A percentile compares a stretch with the other conserved stretches of the same genome.
These are phyloP conservation scores for Sycophila sp. DNA, from an alignment of 1,140 invertebrate species.

Conservation along the genomic window DNA sequence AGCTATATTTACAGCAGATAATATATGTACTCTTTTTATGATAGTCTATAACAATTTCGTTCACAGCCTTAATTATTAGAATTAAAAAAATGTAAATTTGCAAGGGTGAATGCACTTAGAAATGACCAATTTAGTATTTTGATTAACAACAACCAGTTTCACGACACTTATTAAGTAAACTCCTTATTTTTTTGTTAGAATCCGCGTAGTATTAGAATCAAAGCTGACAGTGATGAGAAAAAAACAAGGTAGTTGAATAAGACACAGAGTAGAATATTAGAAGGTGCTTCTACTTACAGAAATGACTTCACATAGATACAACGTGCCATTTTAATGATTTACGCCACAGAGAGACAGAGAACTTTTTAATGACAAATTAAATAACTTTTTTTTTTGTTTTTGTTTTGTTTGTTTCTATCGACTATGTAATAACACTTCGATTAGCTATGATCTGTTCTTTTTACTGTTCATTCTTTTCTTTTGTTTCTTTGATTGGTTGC, in stretches of 20 bases:
- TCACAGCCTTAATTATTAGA: too few species aligned
- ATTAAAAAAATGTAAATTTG: neutral
- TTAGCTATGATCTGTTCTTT: too few species aligned
- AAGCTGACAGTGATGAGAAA: too few species aligned
- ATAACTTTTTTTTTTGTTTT: too few species aligned
- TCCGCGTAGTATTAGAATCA: neutral
- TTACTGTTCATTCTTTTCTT: neutral
- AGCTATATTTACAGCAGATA: neutral
- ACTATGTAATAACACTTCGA: too few species aligned
- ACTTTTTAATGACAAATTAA: too few species aligned
- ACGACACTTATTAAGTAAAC: neutral
- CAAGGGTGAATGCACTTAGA: slow-evolving; percentile 30
- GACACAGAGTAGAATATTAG: neutral
- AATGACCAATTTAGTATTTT: slow-evolving; percentile 23
- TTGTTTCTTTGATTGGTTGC: neutral
- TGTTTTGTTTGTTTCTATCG: too few species aligned
- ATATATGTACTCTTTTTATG: neutral
- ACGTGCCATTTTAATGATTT: neutral
- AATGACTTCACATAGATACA: slow-evolving; percentile 10
- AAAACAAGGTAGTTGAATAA: neutral
- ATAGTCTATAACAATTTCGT: neutral
- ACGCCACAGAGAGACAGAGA: slow-evolving; percentile 1
- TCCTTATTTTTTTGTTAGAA: too few species aligned
- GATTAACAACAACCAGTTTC: neutral
- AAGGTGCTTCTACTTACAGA: slow-evolving; percentile 19